Conservation (phyloP, 1,140 invertebrate genomes). For the Platorchestia sp. region DNA sequence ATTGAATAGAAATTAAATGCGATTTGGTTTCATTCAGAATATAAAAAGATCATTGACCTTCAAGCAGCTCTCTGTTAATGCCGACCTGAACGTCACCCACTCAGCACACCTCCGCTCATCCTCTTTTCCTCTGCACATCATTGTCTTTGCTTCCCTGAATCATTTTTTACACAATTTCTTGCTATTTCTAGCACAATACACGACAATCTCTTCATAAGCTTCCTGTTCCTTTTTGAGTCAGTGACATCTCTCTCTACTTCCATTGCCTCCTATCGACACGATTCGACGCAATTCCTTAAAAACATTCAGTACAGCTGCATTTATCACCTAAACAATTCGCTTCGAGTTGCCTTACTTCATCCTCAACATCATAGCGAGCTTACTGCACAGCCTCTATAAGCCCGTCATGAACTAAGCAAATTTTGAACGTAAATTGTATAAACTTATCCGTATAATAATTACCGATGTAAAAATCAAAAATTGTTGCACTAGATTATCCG, state of each 20-base stretch:
- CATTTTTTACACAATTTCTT: not conserved
- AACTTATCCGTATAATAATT: not conserved
- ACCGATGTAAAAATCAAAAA: not conserved
- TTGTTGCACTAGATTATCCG: no score
- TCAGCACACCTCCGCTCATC: not conserved
- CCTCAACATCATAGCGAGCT: not conserved
- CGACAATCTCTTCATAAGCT: not conserved
- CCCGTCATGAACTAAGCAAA: not conserved
- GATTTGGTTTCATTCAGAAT: not conserved
- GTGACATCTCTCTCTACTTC: not conserved
- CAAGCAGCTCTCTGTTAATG: not conserved
- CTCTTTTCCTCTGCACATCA: not conserved
- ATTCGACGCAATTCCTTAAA: not conserved
- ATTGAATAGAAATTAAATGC: not conserved
- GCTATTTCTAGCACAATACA: not conserved
- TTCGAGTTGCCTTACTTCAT: not conserved
- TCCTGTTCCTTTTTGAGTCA: not conserved
- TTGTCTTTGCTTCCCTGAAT: not conserved
- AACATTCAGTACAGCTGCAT: not conserved
- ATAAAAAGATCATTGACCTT: not conserved
- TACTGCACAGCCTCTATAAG: not conserved
- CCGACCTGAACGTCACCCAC: not conserved
- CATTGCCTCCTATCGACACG: not conserved
- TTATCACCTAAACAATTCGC: not conserved
- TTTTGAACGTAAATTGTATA: not conserved